Conservation (phyloP, 2,113 vertebrate species). For the Laterallus jamaicensis region DNA sequence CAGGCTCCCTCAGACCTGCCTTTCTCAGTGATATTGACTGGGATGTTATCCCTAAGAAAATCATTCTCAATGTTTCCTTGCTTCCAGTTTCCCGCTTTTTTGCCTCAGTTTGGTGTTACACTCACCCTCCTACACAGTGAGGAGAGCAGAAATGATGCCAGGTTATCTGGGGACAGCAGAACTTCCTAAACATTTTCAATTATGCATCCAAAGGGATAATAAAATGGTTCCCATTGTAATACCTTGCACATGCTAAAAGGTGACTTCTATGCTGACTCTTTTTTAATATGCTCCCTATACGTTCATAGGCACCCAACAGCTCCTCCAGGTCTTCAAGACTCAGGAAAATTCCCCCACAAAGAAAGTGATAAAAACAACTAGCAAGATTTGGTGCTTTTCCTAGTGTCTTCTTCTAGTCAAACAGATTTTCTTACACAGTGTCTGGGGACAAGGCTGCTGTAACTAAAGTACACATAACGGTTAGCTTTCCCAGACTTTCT, state of each 20-base stretch:
- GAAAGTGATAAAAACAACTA: background rate
- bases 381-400: background rate
- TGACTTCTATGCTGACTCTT: background rate
- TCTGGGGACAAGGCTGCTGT: background rate
- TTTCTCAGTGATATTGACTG: background rate
- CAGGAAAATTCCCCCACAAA: background rate
- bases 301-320: background rate
- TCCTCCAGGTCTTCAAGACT: background rate
- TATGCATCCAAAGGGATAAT: background rate
- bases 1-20: background rate
- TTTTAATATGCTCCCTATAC: background rate
- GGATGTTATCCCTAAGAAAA: background rate
- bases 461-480: background rate
- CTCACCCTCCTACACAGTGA: background rate
- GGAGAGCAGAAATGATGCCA: background rate
- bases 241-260: background rate
- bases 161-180: background rate
- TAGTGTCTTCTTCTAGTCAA: background rate
- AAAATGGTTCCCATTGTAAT: background rate
- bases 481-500: background rate
- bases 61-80: background rate
- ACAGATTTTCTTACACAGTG: background rate
- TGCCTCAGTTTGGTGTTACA: background rate
- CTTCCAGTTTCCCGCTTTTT: background rate
- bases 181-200: background rate